Conservation (phyloP, 1,140 invertebrate genomes). For the Vanessa atalanta region DNA sequence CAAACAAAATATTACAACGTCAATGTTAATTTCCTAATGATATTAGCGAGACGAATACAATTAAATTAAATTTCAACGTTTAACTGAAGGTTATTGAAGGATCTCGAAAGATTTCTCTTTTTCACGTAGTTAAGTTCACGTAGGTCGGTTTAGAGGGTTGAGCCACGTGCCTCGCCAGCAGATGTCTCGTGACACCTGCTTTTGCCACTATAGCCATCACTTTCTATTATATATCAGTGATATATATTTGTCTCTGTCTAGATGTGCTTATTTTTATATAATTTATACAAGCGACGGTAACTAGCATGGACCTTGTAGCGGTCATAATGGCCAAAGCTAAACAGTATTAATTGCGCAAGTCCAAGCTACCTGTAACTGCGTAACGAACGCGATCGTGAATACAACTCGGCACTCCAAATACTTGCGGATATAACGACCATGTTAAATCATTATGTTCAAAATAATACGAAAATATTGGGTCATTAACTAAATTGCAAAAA, state of each 20-base stretch:
- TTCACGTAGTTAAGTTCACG: conserved; percentile 53
- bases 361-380: conserved; percentile 1
- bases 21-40: too few species aligned
- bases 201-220: conserved; percentile 68
- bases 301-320: conserved; percentile 73
- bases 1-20: too few species aligned
- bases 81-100: not conserved
- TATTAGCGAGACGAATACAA: too few species aligned
- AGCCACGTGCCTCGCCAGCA: conserved; percentile 75
- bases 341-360: conserved; percentile 35
- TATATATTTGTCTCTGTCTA: conserved; percentile 60
- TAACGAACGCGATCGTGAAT: conserved; percentile 17
- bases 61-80: not conserved
- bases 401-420: not conserved
- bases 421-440: not conserved
- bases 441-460: not conserved
- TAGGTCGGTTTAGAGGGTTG: conserved; percentile 74
- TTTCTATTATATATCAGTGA: conserved; percentile 53
- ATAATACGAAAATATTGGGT: not conserved
- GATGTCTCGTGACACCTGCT: conserved; percentile 78
- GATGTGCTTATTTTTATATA: conserved; percentile 76
- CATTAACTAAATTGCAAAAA: not conserved
- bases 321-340: conserved; percentile 70
- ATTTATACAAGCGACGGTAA: conserved; percentile 78
- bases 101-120: conserved; percentile 62